phyloP scores from a whole-genome alignment of 2,113 vertebrate genomes.

The Hippocampus zosterae region DNA sequence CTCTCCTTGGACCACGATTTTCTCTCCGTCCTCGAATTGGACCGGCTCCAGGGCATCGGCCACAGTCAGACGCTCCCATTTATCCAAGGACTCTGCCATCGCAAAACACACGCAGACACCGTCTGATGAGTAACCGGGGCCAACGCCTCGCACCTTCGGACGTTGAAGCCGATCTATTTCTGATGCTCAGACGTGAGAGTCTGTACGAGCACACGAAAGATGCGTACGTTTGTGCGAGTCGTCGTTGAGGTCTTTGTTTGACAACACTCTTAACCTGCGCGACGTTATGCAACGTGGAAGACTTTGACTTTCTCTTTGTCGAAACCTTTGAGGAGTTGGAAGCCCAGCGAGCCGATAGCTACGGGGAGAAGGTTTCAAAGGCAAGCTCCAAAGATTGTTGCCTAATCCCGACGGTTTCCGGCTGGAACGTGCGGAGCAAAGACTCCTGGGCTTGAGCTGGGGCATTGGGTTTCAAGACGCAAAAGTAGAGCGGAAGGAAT shows the following conservation, averaged over 20 bases:
- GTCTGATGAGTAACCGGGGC: background rate
- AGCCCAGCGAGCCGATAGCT: no score
- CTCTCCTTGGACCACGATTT: conserved; percentile 94
- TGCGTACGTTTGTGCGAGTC: no score
- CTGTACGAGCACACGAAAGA: no score
- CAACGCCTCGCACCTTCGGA: no score
- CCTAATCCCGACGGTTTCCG: background rate
- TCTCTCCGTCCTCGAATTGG: conserved; percentile 95
- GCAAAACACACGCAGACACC: conserved; percentile 4
- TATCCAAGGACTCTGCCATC: conserved; percentile 89
- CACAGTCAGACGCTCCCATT: conserved; percentile 95
- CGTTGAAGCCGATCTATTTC: no score
- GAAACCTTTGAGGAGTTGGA: background rate
- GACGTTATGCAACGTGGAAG: no score
- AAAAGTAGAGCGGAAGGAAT: background rate
- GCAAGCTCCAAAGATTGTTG: background rate
- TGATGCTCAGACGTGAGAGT: no score
- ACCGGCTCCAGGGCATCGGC: conserved; percentile 92
- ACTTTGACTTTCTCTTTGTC: background rate
- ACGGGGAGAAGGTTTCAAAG: background rate
- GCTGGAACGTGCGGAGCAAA: conserved; percentile 37
- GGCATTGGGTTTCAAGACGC: conserved; percentile 6
- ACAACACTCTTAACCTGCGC: no score
- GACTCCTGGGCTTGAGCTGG: conserved; percentile 24
- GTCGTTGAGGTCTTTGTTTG: no score